A percentile compares a stretch with the other conserved stretches of the same genome.
phyloP scores from a whole-genome alignment of 2,113 vertebrate genomes.

The Megaceryle maxima region DNA sequence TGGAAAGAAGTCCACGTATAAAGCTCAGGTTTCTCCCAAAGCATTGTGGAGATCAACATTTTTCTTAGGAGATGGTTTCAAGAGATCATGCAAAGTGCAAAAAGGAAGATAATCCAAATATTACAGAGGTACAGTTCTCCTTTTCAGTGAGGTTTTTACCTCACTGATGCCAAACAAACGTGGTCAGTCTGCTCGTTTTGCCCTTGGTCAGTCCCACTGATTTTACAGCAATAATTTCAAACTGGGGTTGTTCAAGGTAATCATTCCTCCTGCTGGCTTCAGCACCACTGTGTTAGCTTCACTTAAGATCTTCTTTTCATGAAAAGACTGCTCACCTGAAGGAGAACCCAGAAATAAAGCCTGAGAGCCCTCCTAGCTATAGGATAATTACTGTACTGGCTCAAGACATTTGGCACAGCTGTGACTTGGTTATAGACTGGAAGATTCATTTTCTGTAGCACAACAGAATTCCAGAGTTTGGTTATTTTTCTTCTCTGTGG shows the following conservation, averaged over 20 bases:
- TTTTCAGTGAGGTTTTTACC: background rate
- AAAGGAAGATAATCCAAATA: background rate
- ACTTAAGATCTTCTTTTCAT: background rate
- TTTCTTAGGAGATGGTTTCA: background rate
- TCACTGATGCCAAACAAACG: background rate
- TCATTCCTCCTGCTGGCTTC: background rate
- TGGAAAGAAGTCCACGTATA: background rate
- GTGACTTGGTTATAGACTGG: background rate
- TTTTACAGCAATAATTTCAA: background rate
- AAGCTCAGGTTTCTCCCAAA: background rate
- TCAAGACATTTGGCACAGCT: background rate
- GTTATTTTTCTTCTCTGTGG: background rate
- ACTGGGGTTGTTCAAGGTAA: background rate
- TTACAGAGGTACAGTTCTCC: background rate
- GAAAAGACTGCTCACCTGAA: background rate
- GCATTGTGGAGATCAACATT: background rate
- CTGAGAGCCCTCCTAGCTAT: background rate
- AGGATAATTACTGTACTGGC: background rate
- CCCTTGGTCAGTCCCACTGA: background rate
- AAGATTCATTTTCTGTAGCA: background rate
- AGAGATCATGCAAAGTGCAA: background rate
- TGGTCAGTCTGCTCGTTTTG: background rate
- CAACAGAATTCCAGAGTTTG: background rate
- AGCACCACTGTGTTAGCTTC: background rate
- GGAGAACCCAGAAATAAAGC: background rate